Conservation (phyloP, 1,140 invertebrate genomes). For the Protaetia brevitarsis region DNA sequence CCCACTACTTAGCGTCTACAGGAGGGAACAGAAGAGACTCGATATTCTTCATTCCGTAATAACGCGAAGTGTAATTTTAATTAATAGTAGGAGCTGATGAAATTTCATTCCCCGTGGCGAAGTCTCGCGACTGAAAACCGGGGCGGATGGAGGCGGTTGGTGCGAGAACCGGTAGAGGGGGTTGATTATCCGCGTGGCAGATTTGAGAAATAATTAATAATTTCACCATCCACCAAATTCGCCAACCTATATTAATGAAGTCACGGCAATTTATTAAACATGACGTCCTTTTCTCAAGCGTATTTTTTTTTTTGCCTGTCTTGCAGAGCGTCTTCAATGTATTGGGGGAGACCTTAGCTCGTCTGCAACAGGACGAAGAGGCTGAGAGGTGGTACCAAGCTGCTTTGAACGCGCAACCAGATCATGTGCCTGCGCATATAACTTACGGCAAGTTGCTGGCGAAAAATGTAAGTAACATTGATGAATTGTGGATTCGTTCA, state of each 20-base stretch:
- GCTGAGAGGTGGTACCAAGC: conserved; percentile 83
- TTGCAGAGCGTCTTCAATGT: conserved; percentile 78
- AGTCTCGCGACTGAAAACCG: neutral
- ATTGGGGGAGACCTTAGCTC: conserved; percentile 80
- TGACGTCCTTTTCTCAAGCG: no score
- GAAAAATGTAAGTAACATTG: conserved; percentile 71
- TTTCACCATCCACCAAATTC: no score
- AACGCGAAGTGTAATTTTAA: conserved; percentile 9
- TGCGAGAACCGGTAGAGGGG: no score
- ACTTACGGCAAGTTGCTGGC: conserved; percentile 88
- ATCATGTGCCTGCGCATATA: conserved; percentile 84
- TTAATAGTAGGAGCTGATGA: neutral
- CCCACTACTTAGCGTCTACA: neutral
- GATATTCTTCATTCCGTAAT: neutral
- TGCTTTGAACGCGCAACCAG: conserved; percentile 75
- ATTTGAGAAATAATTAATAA: no score
- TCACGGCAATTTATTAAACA: no score
- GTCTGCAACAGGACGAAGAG: conserved; percentile 72
- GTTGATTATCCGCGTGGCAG: no score
- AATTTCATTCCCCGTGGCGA: neutral
- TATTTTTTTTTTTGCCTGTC: conserved; percentile 34
- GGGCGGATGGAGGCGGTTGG: no score
- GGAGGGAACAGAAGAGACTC: neutral
- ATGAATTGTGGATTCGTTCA: neutral
- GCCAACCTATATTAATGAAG: no score